These are phyloP conservation scores for Heteromurus nitidus DNA, from an alignment of 2,888 invertebrate genomes.

Conservation along the genomic window DNA sequence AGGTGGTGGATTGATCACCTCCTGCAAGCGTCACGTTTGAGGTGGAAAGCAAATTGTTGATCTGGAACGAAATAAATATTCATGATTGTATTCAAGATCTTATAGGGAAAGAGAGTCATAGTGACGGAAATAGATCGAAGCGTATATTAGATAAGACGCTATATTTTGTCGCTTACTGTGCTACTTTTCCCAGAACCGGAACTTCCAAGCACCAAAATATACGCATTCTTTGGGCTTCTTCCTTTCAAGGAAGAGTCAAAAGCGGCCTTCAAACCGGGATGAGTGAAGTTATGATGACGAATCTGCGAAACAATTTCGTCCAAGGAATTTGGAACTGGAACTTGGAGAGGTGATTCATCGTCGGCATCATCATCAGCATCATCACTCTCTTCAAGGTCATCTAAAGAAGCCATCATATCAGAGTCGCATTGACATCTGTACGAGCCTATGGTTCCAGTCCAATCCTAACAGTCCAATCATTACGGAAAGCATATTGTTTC, in stretches of 20 bases:
- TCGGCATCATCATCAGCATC: not conserved
- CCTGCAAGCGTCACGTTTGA: slow-evolving; percentile 21
- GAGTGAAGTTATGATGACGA: not conserved
- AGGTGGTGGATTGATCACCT: slow-evolving; percentile 13
- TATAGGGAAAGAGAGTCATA: not conserved
- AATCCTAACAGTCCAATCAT: no score
- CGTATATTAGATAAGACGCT: not conserved
- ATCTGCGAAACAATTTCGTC: slow-evolving; percentile 34
- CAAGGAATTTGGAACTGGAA: slow-evolving; percentile 27
- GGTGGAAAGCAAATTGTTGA: slow-evolving; percentile 36
- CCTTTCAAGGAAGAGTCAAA: slow-evolving; percentile 12
- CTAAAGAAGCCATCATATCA: not conserved
- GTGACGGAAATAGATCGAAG: not conserved
- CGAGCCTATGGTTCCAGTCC: not conserved
- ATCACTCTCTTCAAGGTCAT: not conserved
- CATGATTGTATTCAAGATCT: not conserved
- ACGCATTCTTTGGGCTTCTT: slow-evolving; percentile 54
- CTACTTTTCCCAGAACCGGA: slow-evolving; percentile 59
- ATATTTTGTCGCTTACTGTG: slow-evolving; percentile 11
- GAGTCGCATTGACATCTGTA: slow-evolving; percentile 13
- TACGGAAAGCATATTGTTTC: no score
- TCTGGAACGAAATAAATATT: slow-evolving; percentile 21
- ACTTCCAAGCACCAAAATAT: slow-evolving; percentile 52
- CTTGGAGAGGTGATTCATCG: slow-evolving; percentile 8
- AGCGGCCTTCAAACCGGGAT: slow-evolving; percentile 34